These are phyloP conservation scores for Heliconius hermathena DNA, from an alignment of 1,140 invertebrate species.

Conservation along the genomic window DNA sequence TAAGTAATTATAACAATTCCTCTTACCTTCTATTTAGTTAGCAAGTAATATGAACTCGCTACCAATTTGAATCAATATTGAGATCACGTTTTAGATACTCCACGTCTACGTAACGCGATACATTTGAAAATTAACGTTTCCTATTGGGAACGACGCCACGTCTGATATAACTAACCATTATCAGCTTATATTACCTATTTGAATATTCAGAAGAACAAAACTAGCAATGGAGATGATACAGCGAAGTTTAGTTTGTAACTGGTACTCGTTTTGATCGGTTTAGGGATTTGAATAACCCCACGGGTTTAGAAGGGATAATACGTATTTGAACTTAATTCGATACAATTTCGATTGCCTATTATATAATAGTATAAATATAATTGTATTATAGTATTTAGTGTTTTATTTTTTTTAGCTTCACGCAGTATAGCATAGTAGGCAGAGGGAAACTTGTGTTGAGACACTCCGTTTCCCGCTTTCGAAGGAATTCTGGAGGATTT, in stretches of 20 bases:
- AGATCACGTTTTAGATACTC: conserved; percentile 68
- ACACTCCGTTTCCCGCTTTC: too few species aligned
- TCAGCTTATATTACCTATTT: conserved; percentile 63
- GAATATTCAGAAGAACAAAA: conserved; percentile 71
- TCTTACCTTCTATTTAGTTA: conserved; percentile 2
- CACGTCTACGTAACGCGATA: conserved; percentile 63
- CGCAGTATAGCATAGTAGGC: too few species aligned
- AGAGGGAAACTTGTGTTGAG: too few species aligned
- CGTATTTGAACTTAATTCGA: conserved; percentile 35
- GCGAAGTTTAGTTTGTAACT: conserved; percentile 41
- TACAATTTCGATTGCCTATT: conserved; percentile 24
- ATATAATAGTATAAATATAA: background rate
- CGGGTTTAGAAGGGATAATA: conserved; percentile 41
- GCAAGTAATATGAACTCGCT: conserved; percentile 42
- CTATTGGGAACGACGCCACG: conserved; percentile 51
- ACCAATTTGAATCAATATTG: conserved; percentile 66
- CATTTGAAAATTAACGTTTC: conserved; percentile 66
- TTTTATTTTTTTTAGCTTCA: too few species aligned
- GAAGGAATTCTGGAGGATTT: too few species aligned
- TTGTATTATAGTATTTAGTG: too few species aligned
- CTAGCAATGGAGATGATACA: conserved; percentile 53
- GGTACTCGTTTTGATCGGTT: conserved; percentile 40
- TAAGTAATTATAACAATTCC: background rate
- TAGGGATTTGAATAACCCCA: conserved; percentile 49
- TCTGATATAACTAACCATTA: conserved; percentile 70